Conservation (phyloP, 2,113 vertebrate species). For the Aldabrachelys gigantea region DNA sequence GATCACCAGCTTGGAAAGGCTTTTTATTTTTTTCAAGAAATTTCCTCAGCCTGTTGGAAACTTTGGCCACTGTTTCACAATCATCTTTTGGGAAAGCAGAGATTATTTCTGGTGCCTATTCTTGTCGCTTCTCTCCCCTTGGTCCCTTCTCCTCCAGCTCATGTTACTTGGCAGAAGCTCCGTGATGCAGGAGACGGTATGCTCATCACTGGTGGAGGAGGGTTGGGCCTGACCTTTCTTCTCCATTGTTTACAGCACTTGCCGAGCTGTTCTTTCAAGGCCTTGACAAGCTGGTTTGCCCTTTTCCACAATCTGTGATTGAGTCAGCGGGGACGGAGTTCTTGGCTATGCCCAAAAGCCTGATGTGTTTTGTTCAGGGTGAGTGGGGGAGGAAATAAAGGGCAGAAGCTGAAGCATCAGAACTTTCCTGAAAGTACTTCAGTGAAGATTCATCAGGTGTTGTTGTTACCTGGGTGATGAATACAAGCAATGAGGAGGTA, state of each 20-base stretch:
- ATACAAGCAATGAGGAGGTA: background rate
- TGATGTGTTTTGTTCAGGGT: background rate
- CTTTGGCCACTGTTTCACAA: background rate
- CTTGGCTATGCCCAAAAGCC: background rate
- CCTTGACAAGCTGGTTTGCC: slow-evolving; percentile 1
- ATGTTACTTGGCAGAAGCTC: background rate
- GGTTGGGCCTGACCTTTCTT: slow-evolving; percentile 39
- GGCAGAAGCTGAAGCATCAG: background rate
- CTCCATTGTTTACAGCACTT: slow-evolving; percentile 25
- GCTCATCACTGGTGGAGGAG: background rate
- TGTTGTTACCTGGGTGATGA: background rate
- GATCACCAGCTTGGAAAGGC: background rate
- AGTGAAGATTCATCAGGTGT: background rate
- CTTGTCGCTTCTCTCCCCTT: background rate
- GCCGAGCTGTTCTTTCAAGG: background rate
- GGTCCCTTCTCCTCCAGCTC: background rate
- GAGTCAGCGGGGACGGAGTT: slow-evolving; percentile 29
- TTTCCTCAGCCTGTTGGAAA: background rate
- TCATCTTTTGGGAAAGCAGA: background rate
- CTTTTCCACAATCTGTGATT: slow-evolving; percentile 11
- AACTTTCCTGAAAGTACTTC: background rate
- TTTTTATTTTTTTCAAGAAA: background rate
- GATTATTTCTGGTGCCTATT: no score
- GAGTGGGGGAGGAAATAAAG: background rate
- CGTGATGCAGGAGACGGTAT: background rate